These are phyloP conservation scores for Ailuropoda melanoleuca DNA, from an alignment of 2,113 vertebrate species.

Conservation along the genomic window DNA sequence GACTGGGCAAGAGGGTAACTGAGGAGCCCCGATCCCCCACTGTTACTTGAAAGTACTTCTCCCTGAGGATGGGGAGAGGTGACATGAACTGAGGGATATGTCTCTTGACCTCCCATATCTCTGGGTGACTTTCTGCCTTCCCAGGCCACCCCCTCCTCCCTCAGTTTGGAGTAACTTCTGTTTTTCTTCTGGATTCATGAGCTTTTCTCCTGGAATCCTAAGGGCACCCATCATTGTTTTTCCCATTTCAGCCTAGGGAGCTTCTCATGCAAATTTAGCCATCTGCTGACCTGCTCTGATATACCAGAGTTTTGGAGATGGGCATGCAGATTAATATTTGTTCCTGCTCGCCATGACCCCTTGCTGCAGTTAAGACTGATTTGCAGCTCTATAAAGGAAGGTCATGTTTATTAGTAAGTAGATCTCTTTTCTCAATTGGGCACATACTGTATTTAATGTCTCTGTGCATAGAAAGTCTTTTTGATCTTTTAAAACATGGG, in stretches of 20 bases:
- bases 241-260: neutral
- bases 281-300: neutral
- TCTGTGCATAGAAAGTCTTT: neutral
- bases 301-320: neutral
- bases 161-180: neutral
- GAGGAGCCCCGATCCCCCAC: neutral
- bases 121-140: neutral
- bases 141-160: neutral
- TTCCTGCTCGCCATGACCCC: neutral
- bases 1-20: neutral
- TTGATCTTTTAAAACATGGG: neutral
- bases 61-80: neutral
- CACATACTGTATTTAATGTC: neutral
- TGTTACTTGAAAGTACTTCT: neutral
- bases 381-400: conserved; percentile 25
- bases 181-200: neutral
- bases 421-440: neutral
- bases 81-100: neutral
- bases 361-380: conserved; percentile 11
- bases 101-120: neutral
- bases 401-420: conserved; percentile 12
- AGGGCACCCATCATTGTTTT: neutral
- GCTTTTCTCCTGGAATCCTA: neutral
- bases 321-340: neutral
- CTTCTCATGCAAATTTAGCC: neutral